Evolutionary conservation across 2,888 invertebrate species (phyloP).

Genomic region (Nysson spinosus): DNA sequence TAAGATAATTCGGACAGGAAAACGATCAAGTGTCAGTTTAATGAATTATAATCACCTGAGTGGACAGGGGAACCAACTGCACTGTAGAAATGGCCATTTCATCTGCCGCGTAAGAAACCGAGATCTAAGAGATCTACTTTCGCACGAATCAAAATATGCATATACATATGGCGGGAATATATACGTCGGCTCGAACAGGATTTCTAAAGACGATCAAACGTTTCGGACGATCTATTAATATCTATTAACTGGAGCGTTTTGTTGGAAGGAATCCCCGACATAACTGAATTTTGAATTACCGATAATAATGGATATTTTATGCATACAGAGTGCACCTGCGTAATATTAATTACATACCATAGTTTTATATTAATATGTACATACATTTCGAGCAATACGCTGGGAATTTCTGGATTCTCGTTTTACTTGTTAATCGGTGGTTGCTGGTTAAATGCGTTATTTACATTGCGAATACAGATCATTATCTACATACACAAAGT

Average conservation of each 20-base stretch:
- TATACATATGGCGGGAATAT: no score
- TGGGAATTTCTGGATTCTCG: no score
- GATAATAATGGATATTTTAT: slow-evolving; percentile 36
- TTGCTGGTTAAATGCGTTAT: no score
- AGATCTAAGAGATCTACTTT: slow-evolving; percentile 47
- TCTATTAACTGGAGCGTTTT: slow-evolving; percentile 32
- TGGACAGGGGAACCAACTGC: slow-evolving; percentile 47
- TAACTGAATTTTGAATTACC: slow-evolving; percentile 46
- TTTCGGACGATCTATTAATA: slow-evolving; percentile 50
- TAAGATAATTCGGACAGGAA: slow-evolving; percentile 40
- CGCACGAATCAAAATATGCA: slow-evolving; percentile 41
- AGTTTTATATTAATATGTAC: no score
- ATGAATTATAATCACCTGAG: slow-evolving; percentile 59
- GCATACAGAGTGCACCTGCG: neutral
- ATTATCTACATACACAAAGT: no score
- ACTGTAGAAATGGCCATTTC: slow-evolving; percentile 48
- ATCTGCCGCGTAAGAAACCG: slow-evolving; percentile 39
- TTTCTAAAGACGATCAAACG: slow-evolving; percentile 53
- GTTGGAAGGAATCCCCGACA: slow-evolving; percentile 38
- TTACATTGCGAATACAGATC: no score
- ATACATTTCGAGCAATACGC: no score
- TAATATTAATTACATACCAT: neutral
- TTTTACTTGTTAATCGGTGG: no score
- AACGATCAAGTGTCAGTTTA: slow-evolving; percentile 45
- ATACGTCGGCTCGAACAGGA: slow-evolving; percentile 44